Percentiles rank a stretch among this genome's conserved stretches.
These are phyloP conservation scores for Heliangelus exortis DNA, from an alignment of 2,797 vertebrate genomes.

Conservation along the genomic window DNA sequence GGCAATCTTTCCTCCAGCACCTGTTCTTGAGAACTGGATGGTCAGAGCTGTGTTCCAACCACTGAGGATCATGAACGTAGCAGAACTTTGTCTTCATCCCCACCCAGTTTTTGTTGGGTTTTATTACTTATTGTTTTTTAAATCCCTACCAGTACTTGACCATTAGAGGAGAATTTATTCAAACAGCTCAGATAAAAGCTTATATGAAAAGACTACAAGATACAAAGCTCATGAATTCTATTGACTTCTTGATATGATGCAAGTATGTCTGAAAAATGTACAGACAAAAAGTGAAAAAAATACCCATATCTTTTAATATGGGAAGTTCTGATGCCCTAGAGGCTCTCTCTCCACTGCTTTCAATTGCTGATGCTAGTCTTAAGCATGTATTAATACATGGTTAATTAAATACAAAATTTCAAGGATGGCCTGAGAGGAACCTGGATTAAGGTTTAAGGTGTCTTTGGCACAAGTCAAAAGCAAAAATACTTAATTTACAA, in stretches of 20 bases:
- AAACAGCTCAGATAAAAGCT: background rate
- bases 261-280: background rate
- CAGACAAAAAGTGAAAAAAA: background rate
- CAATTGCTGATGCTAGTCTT: background rate
- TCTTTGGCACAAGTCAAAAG: background rate
- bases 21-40: background rate
- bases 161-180: background rate
- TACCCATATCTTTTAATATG: background rate
- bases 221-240: background rate
- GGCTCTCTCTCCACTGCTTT: background rate
- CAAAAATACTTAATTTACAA: background rate
- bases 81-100: background rate
- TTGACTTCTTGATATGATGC: background rate
- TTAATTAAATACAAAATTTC: background rate
- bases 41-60: background rate
- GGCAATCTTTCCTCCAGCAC: background rate
- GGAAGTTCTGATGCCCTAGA: background rate
- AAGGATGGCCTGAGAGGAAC: background rate
- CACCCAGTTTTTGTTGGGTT: background rate
- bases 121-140: background rate
- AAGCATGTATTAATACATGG: background rate
- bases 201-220: background rate
- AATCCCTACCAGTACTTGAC: background rate
- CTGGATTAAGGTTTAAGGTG: background rate
- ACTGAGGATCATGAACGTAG: accelerated